Percentiles rank a stretch among this genome's conserved stretches.
These are phyloP conservation scores for Conistra vaccinii DNA, from an alignment of 2,888 invertebrate genomes.

Conservation along the genomic window DNA sequence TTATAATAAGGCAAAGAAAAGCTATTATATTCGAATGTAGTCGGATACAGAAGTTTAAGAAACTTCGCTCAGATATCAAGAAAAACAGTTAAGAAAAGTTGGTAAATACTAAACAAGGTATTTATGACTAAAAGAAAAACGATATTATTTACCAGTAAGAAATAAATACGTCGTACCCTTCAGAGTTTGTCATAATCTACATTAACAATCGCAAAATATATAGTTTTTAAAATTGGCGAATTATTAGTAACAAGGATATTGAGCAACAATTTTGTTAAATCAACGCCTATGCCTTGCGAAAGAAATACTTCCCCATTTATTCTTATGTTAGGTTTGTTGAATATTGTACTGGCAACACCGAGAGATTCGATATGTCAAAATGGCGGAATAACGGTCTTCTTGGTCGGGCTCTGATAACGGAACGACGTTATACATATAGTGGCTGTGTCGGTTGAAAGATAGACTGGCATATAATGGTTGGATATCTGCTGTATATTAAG, in stretches of 20 bases:
- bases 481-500: too few species aligned
- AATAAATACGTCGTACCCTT: background rate
- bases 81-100: background rate
- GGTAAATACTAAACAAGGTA: background rate
- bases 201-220: background rate
- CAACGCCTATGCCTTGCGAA: background rate
- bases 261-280: background rate
- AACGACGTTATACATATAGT: too few species aligned
- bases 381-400: too few species aligned
- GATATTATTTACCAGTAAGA: background rate
- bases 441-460: too few species aligned
- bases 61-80: conserved; percentile 15
- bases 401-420: too few species aligned
- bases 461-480: too few species aligned
- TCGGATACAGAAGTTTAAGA: conserved; percentile 20
- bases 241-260: background rate
- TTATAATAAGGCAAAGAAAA: conserved; percentile 19
- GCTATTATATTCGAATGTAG: conserved; percentile 15
- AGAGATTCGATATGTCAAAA: too few species aligned
- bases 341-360: too few species aligned
- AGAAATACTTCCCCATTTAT: background rate
- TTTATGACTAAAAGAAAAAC: background rate
- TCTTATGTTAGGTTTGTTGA: too few species aligned
- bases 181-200: background rate
- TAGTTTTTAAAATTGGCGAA: background rate